Conservation (phyloP, 2,113 vertebrate genomes). For the Otocyon megalotis region DNA sequence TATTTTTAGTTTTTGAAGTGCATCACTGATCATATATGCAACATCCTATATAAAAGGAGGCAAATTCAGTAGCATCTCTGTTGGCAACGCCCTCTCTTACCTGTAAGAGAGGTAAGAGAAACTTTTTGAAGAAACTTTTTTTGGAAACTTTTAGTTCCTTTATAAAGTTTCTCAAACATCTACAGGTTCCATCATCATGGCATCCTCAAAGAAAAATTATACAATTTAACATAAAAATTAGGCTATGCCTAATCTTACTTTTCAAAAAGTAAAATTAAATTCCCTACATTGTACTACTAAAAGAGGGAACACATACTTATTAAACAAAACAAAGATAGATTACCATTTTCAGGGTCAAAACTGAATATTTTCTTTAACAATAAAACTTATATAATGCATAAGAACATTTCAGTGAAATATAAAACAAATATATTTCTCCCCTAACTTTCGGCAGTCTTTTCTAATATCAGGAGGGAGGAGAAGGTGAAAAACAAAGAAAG, state of each 20-base stretch:
- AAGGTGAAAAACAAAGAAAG: slow-evolving; percentile 51
- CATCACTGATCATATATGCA: not conserved
- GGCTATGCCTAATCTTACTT: not conserved
- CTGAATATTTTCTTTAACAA: slow-evolving; percentile 41
- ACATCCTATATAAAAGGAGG: not conserved
- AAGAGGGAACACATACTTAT: slow-evolving; percentile 46
- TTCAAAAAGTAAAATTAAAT: slow-evolving; percentile 55
- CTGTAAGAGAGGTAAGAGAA: too few relatives aligned
- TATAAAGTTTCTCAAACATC: not conserved
- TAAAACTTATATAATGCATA: slow-evolving; percentile 55
- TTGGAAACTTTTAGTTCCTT: slow-evolving; percentile 5
- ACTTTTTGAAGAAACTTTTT: too few relatives aligned
- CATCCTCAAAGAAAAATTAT: slow-evolving; percentile 9
- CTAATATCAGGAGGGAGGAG: not conserved
- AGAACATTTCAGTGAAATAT: slow-evolving; percentile 62
- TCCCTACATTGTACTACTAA: slow-evolving; percentile 3
- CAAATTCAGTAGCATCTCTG: not conserved
- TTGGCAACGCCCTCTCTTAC: not conserved
- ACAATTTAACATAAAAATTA: slow-evolving; percentile 44
- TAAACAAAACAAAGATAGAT: slow-evolving; percentile 49
- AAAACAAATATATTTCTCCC: slow-evolving; percentile 50
- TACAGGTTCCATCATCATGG: not conserved
- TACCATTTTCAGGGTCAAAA: slow-evolving; percentile 36
- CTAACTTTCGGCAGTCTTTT: slow-evolving; percentile 3
- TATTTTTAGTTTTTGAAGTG: not conserved